Base-by-base conservation (phyloP, 2,888 invertebrate species). In the Colostygia pectinataria region DNA sequence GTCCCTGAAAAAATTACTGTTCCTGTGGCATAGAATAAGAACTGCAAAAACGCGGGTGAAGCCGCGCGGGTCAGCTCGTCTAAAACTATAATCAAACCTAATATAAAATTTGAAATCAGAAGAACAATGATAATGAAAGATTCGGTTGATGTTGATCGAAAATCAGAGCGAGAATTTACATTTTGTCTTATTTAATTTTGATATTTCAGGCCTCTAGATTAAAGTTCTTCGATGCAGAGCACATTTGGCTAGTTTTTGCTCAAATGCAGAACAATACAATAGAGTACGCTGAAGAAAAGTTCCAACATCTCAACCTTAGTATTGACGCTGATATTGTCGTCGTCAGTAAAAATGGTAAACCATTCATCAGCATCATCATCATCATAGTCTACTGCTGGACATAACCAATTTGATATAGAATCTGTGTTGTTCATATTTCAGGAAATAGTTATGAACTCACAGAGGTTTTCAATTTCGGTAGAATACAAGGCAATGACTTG, bases 381-480 rank as follows among this genome's bases (percentile, higher is more conserved):
- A 25, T 4, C 25, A 6, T 4, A 9, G n/a, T 25, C 9, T 25
- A n/a, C n/a, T n/a, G n/a, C n/a, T n/a, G n/a, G n/a, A n/a, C n/a
- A n/a, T n/a, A n/a, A n/a, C n/a, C n/a, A n/a, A n/a, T n/a, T n/a
- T n/a, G n/a, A n/a, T n/a, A n/a, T n/a, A n/a, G n/a, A n/a, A n/a
- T n/a, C n/a, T n/a, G n/a, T n/a, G n/a, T 20, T 20, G 6, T 20
- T 20, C 1, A 44, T 46, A 55, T 72, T 65, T 42, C 65, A 84
- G 88, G 59, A 4, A 53, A 45, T 0, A 46, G 46, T 28, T 80
- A 73, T 48, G 54, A 57, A 14, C 40, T 87, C 7, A 71, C 60
- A 12, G 84, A 85, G 24, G 70, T 84, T 28, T 89, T 74, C 58
- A 89, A 83, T 67, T 87, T 77, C 43, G 88, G 89, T 1, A 79